Evolutionary conservation across 1,140 invertebrate species (phyloP).

Genomic region (Pseudomyrmex concolor): DNA sequence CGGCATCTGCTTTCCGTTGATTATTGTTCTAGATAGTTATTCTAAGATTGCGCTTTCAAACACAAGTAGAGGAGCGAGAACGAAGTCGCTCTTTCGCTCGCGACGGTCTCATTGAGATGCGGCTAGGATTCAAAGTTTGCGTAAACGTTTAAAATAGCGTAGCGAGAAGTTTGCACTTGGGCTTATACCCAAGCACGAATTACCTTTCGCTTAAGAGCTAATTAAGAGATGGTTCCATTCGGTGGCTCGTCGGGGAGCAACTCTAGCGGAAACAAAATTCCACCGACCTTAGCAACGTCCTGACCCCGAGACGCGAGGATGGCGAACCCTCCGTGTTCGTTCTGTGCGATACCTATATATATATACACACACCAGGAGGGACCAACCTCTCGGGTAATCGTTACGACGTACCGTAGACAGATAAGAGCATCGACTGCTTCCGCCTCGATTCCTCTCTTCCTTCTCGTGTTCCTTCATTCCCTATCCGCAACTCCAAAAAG

Average conservation of each 20-base stretch:
- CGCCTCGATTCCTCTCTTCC: slow-evolving; percentile 58
- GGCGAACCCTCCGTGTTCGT: slow-evolving; percentile 36
- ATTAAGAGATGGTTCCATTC: slow-evolving; percentile 64
- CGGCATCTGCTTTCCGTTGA: background rate
- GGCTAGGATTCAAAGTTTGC: slow-evolving; percentile 68
- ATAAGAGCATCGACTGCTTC: slow-evolving; percentile 77
- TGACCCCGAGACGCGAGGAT: slow-evolving; percentile 62
- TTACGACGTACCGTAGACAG: slow-evolving; percentile 80
- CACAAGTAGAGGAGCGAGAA: background rate
- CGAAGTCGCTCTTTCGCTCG: background rate
- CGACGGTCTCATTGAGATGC: slow-evolving; percentile 51
- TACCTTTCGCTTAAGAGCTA: slow-evolving; percentile 74
- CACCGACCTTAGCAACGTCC: slow-evolving; percentile 58
- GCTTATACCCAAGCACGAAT: slow-evolving; percentile 70
- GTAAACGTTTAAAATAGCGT: slow-evolving; percentile 68
- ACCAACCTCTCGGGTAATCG: slow-evolving; percentile 76
- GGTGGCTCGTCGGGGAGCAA: slow-evolving; percentile 47
- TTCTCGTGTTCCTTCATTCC: slow-evolving; percentile 40
- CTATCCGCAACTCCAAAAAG: slow-evolving; percentile 69
- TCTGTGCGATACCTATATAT: slow-evolving; percentile 48
- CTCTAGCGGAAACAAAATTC: slow-evolving; percentile 58
- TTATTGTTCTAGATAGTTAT: slow-evolving; percentile 26
- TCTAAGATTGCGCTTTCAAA: slow-evolving; percentile 21
- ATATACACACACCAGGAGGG: background rate
- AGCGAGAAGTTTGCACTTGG: slow-evolving; percentile 67